Evolutionary conservation across 2,797 vertebrate genomes (phyloP).

Genomic region (Crenuchus spilurus): DNA sequence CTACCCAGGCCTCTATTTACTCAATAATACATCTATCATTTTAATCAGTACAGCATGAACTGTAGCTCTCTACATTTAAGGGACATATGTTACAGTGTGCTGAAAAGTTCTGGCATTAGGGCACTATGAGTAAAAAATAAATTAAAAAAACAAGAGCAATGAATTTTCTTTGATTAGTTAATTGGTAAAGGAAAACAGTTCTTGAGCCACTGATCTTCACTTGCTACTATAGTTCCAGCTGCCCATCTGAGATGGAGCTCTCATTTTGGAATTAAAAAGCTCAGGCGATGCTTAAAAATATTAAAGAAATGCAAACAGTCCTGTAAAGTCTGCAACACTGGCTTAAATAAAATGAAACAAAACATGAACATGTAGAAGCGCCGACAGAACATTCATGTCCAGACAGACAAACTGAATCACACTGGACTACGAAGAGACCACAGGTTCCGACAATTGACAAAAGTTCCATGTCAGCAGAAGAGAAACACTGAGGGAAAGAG

Average conservation of each 20-base stretch:
- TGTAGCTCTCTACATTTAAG: constrained; percentile 73
- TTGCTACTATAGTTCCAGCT: constrained; percentile 38
- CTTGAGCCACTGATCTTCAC: constrained; percentile 71
- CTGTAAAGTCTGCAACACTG: constrained; percentile 31
- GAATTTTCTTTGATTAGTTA: constrained; percentile 45
- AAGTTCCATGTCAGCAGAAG: constrained; percentile 42
- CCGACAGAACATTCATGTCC: constrained; percentile 55
- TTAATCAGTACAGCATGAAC: constrained; percentile 58
- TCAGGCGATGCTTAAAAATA: constrained; percentile 46
- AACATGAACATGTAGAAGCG: constrained; percentile 37
- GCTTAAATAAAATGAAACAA: constrained; percentile 25
- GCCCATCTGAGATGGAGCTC: constrained; percentile 41
- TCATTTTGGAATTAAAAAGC: constrained; percentile 41
- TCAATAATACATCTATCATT: constrained; percentile 61
- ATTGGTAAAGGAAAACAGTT: constrained; percentile 81
- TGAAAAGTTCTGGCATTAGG: constrained; percentile 70
- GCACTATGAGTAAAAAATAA: constrained; percentile 68
- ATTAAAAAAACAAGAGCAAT: constrained; percentile 64
- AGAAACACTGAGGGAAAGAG: constrained; percentile 18
- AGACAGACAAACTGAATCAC: constrained; percentile 48
- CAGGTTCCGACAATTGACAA: constrained; percentile 50
- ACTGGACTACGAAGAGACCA: constrained; percentile 48
- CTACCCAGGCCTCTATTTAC: constrained; percentile 47
- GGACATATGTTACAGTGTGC: constrained; percentile 71
- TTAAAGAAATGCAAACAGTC: constrained; percentile 42